phyloP scores from a whole-genome alignment of 2,888 invertebrate genomes.

The Amblyteles armatorius region DNA sequence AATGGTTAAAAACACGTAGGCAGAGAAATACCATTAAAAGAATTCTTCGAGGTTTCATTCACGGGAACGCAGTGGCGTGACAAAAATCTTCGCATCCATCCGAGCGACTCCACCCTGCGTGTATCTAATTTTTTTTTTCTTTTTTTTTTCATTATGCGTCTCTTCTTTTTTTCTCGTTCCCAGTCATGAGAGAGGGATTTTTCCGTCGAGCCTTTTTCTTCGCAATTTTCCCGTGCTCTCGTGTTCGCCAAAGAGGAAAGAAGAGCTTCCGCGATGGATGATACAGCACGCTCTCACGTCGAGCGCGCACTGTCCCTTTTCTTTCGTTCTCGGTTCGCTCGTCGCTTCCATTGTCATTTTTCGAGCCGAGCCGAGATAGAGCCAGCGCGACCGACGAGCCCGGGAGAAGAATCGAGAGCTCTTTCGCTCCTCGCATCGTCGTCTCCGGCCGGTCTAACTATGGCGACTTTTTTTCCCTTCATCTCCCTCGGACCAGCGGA shows the following conservation, averaged over 20 bases:
- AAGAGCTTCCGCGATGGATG: conserved; percentile 27
- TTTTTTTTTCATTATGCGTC: neutral
- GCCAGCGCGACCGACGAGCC: neutral
- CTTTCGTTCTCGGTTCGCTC: conserved; percentile 28
- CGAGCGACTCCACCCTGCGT: conserved; percentile 8
- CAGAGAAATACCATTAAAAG: neutral
- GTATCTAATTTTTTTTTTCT: conserved; percentile 7
- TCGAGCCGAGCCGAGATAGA: conserved; percentile 13
- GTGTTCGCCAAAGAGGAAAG: conserved; percentile 13
- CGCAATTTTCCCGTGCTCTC: conserved; percentile 36
- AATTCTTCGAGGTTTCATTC: neutral
- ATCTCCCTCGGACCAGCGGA: conserved; percentile 37
- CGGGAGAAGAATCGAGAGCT: conserved; percentile 55
- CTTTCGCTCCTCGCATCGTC: conserved; percentile 39
- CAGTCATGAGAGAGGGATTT: conserved; percentile 6
- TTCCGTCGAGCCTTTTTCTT: neutral
- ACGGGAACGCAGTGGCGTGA: neutral
- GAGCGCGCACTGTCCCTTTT: conserved; percentile 21
- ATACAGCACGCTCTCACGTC: conserved; percentile 25
- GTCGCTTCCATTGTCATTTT: conserved; percentile 58
- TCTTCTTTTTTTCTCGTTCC: neutral
- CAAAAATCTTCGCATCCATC: conserved; percentile 14
- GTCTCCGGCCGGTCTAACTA: conserved; percentile 59
- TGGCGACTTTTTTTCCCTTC: conserved; percentile 43
- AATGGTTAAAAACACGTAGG: no score